Conservation (phyloP, 2,888 invertebrate species). For the Muschampia plurimacula region DNA sequence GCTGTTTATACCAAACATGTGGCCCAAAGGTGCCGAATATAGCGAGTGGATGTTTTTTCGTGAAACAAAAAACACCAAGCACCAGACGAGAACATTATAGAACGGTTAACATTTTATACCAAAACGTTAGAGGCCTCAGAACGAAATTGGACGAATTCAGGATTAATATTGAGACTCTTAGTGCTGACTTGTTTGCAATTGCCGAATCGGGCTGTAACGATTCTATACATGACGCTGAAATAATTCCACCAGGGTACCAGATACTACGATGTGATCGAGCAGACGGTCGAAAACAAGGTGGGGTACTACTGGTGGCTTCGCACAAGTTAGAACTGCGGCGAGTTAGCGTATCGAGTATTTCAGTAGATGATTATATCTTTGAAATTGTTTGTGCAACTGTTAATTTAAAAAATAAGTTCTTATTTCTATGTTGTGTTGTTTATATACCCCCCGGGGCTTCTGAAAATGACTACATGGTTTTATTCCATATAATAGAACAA, state of each 20-base stretch:
- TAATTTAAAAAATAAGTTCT: constrained; percentile 9
- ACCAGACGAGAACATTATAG: too few relatives aligned
- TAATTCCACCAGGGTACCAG: constrained; percentile 3
- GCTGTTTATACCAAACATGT: too few relatives aligned
- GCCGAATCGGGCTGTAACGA: not conserved
- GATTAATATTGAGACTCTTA: not conserved
- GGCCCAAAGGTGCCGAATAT: too few relatives aligned
- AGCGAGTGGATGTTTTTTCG: too few relatives aligned
- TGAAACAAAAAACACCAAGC: too few relatives aligned
- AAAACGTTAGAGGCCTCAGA: not conserved
- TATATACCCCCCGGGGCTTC: constrained; percentile 12
- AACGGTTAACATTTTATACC: too few relatives aligned
- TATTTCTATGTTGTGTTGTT: constrained; percentile 26
- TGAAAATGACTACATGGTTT: constrained; percentile 21
- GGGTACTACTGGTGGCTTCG: constrained; percentile 12
- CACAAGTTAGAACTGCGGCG: constrained; percentile 8
- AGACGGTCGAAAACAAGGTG: constrained; percentile 25
- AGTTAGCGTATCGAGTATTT: not conserved
- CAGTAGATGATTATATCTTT: constrained; percentile 3
- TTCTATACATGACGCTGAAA: constrained; percentile 2
- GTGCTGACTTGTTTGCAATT: not conserved
- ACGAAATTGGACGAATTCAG: constrained; percentile 4
- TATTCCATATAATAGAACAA: not conserved
- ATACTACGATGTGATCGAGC: constrained; percentile 41
- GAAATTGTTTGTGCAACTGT: constrained; percentile 21